phyloP scores from a whole-genome alignment of 2,113 vertebrate species.

The Sapayoa aenigma region DNA sequence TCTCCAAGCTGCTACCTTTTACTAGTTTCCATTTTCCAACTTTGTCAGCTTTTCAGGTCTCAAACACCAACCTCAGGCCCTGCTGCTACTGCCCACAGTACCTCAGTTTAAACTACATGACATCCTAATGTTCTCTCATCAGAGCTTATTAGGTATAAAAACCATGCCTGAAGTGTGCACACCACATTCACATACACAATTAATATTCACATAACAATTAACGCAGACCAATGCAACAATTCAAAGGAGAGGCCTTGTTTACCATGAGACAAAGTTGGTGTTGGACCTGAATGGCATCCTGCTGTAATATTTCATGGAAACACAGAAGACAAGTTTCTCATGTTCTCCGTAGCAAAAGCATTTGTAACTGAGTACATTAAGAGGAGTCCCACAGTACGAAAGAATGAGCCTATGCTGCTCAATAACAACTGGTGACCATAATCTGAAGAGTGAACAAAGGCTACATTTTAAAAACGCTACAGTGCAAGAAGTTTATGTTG shows the following conservation, averaged over 20 bases:
- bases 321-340: neutral
- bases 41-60: neutral
- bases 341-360: neutral
- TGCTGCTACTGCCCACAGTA: neutral
- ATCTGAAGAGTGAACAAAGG: neutral
- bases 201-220: too few species aligned
- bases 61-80: neutral
- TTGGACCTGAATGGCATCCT: neutral
- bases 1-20: neutral
- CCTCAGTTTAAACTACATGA: neutral
- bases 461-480: neutral
- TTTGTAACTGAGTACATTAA: neutral
- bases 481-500: neutral
- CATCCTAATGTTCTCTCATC: neutral
- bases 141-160: neutral
- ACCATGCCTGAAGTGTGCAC: neutral
- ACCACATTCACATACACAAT: neutral
- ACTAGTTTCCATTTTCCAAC: neutral
- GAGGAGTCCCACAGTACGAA: neutral
- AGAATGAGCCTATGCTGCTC: neutral
- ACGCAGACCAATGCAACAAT: neutral
- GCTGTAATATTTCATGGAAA: neutral
- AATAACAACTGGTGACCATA: neutral
- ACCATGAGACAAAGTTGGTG: neutral
- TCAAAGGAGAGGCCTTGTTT: neutral